Base-by-base conservation (phyloP, 2,888 invertebrate species). In the Lissonota sp. region DNA sequence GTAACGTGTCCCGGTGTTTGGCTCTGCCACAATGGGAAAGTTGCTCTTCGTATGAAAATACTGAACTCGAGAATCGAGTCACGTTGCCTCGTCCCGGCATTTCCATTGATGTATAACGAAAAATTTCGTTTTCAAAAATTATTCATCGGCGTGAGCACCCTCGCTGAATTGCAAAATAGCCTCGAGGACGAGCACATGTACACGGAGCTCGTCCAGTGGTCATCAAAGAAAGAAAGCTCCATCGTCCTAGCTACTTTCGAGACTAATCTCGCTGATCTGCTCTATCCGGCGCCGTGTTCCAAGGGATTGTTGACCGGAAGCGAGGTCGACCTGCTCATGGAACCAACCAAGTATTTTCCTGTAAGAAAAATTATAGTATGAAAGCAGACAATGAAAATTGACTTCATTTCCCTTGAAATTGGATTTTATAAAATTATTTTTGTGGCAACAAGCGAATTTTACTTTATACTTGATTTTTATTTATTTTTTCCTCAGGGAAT, bases 1-100 rank as follows among this genome's bases (percentile, higher is more conserved):
- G 94, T 97, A 40, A 95, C 96, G 75, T 97, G 97, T 91, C 97
- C 97, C n/a, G 97, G 97, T 44, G 97, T 97, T 10, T 97, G 97
- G 96, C 93, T 97, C 42, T 96, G 96, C 88, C 95, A 96, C 82
- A 95, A 95, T 91, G 97, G 97, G n/a, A 95, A 95, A 88, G 94
- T 96, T 6, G 95, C 96, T 6, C 93, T 97, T 39, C 95, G 95
- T 82, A 93, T 97, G 49, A 95, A 94, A 84, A 94, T 96, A 69
- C 93, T 97, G 60, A 96, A 95, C 55, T 95, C 95, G 44, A 95
- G 94, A 86, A 94, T 95, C 83, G 95, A 96, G 90, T 97, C 97
- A 6, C 94, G 94, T 82, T 93, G 94, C 73, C 91, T 95, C 53
- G 93, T 94, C 1, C 96, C 97, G 0, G 90, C 94, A 60, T 97